Base-by-base conservation (phyloP, 2,888 invertebrate genomes). In the Macrosiphum euphorbiae region DNA sequence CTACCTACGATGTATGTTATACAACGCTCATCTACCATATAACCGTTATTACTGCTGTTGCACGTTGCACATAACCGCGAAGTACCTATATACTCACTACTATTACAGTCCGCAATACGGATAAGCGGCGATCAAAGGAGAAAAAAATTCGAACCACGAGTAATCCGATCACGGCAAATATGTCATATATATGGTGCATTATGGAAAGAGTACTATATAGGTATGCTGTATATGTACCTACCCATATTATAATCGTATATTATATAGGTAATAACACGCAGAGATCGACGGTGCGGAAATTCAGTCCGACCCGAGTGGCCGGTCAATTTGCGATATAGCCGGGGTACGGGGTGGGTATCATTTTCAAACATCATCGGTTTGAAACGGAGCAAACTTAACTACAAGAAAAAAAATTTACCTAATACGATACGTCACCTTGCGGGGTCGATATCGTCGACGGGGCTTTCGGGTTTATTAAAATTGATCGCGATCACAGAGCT, bases 281-380 rank as follows among this genome's bases (percentile, higher is more conserved):
- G n/a, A 58, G 91, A 86, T 91, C 91, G 47, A 86, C 58, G 58
- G 47, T n/a, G 58, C 2, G 24, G 44, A 91, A 58, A 91, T 86
- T 61, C 44, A 91, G 24, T 44, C 41, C 41, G 28, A 28, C 28
- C 28, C 3, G 16, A 44, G 58, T 44, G 44, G 44, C 16, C 20
- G 28, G 44, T 13, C 41, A 28, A 88, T 88, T 44, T 61, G 28
- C 28, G 58, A 44, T 61, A 35, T 10, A 10, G 24, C 58, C 26
- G 13, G 28, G 52, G 4, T n/a, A 55, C 28, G 28, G 35, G 13
- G 28, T 5, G 24, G 26, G 44, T 58, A 58, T 58, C 26, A 58
- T 58, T 58, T 58, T 44, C 28, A 28, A 28, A 44, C 44, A 28
- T 61, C 58, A 35, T 35, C 20, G 35, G 35, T 35, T 78, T 78